Conservation (phyloP, 2,888 invertebrate genomes). For the Microplitis manilae region DNA sequence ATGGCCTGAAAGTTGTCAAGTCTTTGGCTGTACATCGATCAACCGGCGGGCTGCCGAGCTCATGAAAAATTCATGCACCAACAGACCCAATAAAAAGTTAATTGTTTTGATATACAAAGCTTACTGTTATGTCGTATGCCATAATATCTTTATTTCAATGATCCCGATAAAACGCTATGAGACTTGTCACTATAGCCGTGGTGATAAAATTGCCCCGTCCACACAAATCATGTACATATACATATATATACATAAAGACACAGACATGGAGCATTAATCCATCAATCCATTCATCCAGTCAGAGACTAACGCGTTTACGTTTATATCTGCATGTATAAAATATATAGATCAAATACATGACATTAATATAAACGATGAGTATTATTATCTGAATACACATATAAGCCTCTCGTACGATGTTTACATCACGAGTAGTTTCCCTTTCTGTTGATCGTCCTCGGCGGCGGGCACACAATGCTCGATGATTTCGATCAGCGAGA, state of each 20-base stretch:
- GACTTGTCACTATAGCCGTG: neutral
- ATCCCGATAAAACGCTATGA: neutral
- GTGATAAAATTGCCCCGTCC: neutral
- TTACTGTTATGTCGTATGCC: neutral
- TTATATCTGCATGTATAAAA: neutral
- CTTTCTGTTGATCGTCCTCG: slow-evolving; percentile 47
- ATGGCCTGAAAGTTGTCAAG: slow-evolving; percentile 31
- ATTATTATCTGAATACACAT: neutral
- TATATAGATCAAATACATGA: neutral
- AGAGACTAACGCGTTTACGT: neutral
- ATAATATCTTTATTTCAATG: slow-evolving; percentile 24
- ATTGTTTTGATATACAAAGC: slow-evolving; percentile 14
- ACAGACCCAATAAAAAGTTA: slow-evolving; percentile 30
- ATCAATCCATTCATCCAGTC: neutral
- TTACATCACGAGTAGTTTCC: slow-evolving; percentile 56
- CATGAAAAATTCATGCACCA: slow-evolving; percentile 52
- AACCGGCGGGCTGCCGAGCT: slow-evolving; percentile 44
- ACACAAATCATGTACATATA: slow-evolving; percentile 1
- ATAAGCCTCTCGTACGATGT: slow-evolving; percentile 49
- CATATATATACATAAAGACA: neutral
- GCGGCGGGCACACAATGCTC: slow-evolving; percentile 50
- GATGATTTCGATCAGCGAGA: slow-evolving; percentile 58
- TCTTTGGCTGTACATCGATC: slow-evolving; percentile 43
- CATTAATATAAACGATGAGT: neutral
- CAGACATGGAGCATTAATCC: neutral